These are phyloP conservation scores for Natrix natrix DNA, from an alignment of 2,797 vertebrate species.

Conservation along the genomic window DNA sequence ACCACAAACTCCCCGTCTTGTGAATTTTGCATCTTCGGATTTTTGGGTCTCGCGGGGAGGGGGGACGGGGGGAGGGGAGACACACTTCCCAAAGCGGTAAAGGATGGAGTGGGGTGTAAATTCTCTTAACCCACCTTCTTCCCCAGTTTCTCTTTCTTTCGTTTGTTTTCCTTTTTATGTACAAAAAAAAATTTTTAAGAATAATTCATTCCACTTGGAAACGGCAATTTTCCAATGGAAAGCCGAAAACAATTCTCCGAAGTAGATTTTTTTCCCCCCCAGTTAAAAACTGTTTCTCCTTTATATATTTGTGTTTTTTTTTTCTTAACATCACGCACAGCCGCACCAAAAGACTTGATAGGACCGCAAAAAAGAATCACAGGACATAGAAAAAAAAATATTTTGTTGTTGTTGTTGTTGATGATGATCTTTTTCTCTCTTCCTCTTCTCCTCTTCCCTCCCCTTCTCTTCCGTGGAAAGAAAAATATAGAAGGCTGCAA, in stretches of 20 bases:
- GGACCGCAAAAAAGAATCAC: slow-evolving; percentile 36
- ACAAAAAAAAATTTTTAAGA: slow-evolving; percentile 22
- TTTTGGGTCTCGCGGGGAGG: background rate
- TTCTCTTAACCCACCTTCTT: background rate
- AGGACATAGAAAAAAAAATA: slow-evolving; percentile 26
- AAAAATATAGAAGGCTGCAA: slow-evolving; percentile 5
- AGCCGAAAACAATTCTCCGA: slow-evolving; percentile 4
- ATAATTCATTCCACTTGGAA: slow-evolving; percentile 17
- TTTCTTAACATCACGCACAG: slow-evolving; percentile 37
- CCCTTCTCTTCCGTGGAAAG: background rate
- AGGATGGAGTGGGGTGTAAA: accelerated
- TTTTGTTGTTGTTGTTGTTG: background rate
- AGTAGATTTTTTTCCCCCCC: background rate
- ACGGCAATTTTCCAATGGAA: slow-evolving; percentile 18
- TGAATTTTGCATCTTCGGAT: background rate
- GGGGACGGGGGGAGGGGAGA: too few relatives aligned
- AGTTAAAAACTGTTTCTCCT: slow-evolving; percentile 3
- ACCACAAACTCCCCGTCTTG: background rate
- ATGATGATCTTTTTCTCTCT: too few relatives aligned
- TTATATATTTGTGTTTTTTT: background rate
- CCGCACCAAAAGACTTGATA: slow-evolving; percentile 36
- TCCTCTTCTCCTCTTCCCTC: background rate
- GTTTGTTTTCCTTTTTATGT: slow-evolving; percentile 10
- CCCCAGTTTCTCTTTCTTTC: background rate
- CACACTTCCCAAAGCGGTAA: too few relatives aligned